Base-by-base conservation (phyloP, 2,797 vertebrate genomes). In the Eulemur albifrons region DNA sequence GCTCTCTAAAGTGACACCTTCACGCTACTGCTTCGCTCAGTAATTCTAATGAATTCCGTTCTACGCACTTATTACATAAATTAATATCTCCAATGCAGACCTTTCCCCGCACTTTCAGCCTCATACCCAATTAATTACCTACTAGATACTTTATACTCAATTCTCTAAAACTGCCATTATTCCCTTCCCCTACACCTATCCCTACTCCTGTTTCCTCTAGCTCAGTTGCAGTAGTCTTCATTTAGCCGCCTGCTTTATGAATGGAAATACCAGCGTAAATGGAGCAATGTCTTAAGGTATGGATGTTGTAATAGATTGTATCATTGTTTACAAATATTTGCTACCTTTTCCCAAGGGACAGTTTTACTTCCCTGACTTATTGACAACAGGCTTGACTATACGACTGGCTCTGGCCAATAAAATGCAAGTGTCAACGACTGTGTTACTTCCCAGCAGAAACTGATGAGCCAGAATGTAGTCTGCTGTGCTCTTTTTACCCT, bases 161-260 rank as follows among this genome's bases (percentile, higher is more conserved):
- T 21, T 93, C 50, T 93, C 30, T 81, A 69, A 89, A 97, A 80
- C 17, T 10, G 48, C 83, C 77, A 88, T 61, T 65, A 72, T 57
- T 59, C 40, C 72, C 77, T 92, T 85, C 61, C 40, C 57, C 32
- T 77, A 83, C 82, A 82, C 50, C 25, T 67, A 84, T 83, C 69
- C 25, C 38, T 48, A 61, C 15, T 72, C 17, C 43, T 70, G 18
- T 23, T 23, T 95, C n/a, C 59, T 91, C 17, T 30, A 35, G 40
- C 52, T 93, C 48, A 4, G 17, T 84, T 82, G 7, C 38, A 61
- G 9, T 13, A 13, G 15, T 87, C 70, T 89, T 72, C 43, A 70
- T 69, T 40, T 77, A 82, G 61, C 20, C 27, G 52, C 57, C 21
- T 85, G n/a, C 59, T 79, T 76, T 70, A 61, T 14, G 15, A 92